Base-by-base conservation (phyloP, 2,888 invertebrate species). In the Diabrotica balteata region DNA sequence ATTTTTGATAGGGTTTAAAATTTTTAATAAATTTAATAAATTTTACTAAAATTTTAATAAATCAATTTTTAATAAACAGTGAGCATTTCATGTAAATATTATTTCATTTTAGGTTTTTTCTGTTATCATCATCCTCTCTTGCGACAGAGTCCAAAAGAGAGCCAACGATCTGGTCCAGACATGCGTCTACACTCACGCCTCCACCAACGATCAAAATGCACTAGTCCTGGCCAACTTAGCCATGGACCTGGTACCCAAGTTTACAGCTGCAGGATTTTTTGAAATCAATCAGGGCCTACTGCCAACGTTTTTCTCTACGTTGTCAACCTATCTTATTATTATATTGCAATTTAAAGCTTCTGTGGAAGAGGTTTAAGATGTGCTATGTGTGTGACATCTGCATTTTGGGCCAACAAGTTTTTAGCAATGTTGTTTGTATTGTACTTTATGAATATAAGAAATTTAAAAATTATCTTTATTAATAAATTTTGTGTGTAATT, bases 211-310 rank as follows among this genome's bases (percentile, higher is more conserved):
- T 44, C 10, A 49, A 8, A 55, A 57, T n/a, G 57, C 57, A n/a
- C 7, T 57, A 45, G 43, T 49, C 11, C 57, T 63, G 54, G 63
- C 63, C 11, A 57, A 57, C 10, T 49, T 63, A 11, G 63, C 63
- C 5, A 63, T 49, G 51, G 63, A 63, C 4, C 32, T 63, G 11
- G 43, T 55, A 17, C 63, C 63, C 1, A 63, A 55, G 57, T 63
- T 63, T 47, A 55, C 63, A 44, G 63, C 63, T 47, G 63, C 63
- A 7, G 63, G 63, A 63, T 57, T 57, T 44, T 63, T 63, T 17
- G 63, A 63, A 42, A 57, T 63, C 9, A 63, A 63, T 42, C 49
- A 57, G 44, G 8, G 52, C 9, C 32, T 63, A 49, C 9, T 63
- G 10, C 63, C 63, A 8, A 57, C 55, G 22, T 63, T 57, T 42